Percentiles rank a stretch among this genome's conserved stretches.
These are phyloP conservation scores for Tenthredo notha DNA, from an alignment of 2,888 invertebrate genomes.

Conservation along the genomic window DNA sequence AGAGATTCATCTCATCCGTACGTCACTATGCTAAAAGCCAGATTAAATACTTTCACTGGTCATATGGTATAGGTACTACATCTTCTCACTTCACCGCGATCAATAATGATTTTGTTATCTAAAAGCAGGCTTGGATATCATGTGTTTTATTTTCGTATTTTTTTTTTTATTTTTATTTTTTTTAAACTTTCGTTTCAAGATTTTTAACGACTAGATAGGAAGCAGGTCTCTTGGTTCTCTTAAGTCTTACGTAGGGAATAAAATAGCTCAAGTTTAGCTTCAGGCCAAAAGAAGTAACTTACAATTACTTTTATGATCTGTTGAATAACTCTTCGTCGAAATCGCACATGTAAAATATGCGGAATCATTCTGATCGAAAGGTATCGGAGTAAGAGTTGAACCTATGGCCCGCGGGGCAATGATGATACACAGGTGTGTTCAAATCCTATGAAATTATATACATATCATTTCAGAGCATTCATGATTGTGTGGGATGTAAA, in stretches of 20 bases:
- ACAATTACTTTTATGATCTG: not conserved
- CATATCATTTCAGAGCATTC: not conserved
- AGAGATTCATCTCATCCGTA: not conserved
- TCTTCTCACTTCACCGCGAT: conserved; percentile 11
- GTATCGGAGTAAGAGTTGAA: not conserved
- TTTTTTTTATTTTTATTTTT: no score
- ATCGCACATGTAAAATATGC: not conserved
- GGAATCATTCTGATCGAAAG: conserved; percentile 8
- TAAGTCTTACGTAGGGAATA: not conserved
- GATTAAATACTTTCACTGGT: conserved; percentile 36
- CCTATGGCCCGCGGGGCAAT: not conserved
- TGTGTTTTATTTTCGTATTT: no score
- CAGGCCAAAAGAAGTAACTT: not conserved
- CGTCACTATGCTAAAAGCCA: not conserved
- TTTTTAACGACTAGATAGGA: not conserved
- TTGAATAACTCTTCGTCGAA: not conserved
- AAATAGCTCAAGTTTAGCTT: not conserved
- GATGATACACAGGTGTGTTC: not conserved
- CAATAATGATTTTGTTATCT: conserved; percentile 2
- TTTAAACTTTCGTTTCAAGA: not conserved
- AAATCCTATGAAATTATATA: not conserved
- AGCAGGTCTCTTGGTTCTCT: not conserved
- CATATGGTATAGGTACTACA: not conserved
- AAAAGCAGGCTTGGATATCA: not conserved
- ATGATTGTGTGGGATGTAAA: not conserved